Base-by-base conservation (phyloP, 2,113 vertebrate species). In the Pyxicephalus adspersus region DNA sequence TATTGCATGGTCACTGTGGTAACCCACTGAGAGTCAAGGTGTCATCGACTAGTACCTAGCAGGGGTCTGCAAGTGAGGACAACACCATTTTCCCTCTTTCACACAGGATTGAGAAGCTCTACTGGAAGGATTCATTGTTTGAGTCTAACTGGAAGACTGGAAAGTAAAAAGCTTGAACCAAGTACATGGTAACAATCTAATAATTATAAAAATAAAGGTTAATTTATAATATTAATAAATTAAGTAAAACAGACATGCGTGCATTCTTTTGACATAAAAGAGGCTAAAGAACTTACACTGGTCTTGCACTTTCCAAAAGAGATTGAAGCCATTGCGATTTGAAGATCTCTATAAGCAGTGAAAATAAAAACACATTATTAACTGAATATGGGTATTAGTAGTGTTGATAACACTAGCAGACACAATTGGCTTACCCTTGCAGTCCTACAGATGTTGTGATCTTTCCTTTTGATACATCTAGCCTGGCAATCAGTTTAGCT, bases 401-500 rank as follows among this genome's bases (percentile, higher is more conserved):
- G 5, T 38, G 38, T 45, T 45, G 38, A 2, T 45, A 15, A 45
- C 11, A 45, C 5, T 11, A 51, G 16, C 0, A 19, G 20, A 64
- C 6, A 23, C 28, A 54, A 38, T n/a, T 29, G 19, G 51, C 83
- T 55, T 68, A 84, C 83, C 83, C 80, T 61, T 84, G 84, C 71
- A 88, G 38, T 20, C 84, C 83, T 0, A 84, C 74, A 15, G 38
- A 76, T 16, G 84, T 75, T 60, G 28, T 76, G 4, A 90, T 73
- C 57, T 80, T 88, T 18, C 34, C 81, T 28, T 23, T 57, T 31
- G 77, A 84, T 51, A 86, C 81, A 0, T 18, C 82, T 19, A 90
- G 26, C 60, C 84, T 77, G 45, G 89, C 86, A 15, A 20, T 80
- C 64, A 90, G 60, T 52, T 45, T 81, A 74, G 87, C 83, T 0